Conservation (phyloP, 2,888 invertebrate species). For the Apeira syringaria region DNA sequence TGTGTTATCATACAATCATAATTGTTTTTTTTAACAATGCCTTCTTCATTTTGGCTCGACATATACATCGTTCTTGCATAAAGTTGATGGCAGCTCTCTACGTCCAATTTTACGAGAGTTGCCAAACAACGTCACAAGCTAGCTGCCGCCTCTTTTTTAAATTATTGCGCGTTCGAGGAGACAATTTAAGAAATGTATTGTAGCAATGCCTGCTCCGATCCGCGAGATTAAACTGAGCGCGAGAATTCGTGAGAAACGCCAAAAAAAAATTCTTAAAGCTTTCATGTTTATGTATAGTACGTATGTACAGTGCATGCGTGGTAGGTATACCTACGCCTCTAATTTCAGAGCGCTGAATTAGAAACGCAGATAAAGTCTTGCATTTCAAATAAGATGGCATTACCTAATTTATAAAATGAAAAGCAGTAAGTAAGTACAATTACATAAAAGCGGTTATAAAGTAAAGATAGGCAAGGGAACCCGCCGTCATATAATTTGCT, state of each 20-base stretch:
- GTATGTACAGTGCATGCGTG: slow-evolving; percentile 3
- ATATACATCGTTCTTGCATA: slow-evolving; percentile 8
- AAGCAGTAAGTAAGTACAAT: too few relatives aligned
- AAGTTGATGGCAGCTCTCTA: slow-evolving; percentile 23
- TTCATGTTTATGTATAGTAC: slow-evolving; percentile 31
- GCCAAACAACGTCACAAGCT: slow-evolving; percentile 35
- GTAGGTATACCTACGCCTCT: background rate
- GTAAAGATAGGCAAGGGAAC: too few relatives aligned
- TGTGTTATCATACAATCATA: too few relatives aligned
- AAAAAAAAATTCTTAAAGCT: slow-evolving; percentile 37
- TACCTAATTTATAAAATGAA: too few relatives aligned
- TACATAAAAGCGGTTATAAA: too few relatives aligned
- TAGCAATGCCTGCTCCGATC: slow-evolving; percentile 53
- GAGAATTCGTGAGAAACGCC: slow-evolving; percentile 55
- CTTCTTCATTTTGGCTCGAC: too few relatives aligned
- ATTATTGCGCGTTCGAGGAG: slow-evolving; percentile 70
- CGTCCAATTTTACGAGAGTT: slow-evolving; percentile 35
- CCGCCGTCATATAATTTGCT: too few relatives aligned
- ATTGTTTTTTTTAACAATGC: too few relatives aligned
- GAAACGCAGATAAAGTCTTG: background rate
- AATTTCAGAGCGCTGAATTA: background rate
- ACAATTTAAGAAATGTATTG: slow-evolving; percentile 74
- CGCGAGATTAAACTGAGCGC: slow-evolving; percentile 55
- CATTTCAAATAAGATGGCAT: too few relatives aligned
- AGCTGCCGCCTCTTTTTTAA: slow-evolving; percentile 52